These are phyloP conservation scores for Campylorhamphus procurvoides DNA, from an alignment of 2,113 vertebrate species.

Conservation along the genomic window DNA sequence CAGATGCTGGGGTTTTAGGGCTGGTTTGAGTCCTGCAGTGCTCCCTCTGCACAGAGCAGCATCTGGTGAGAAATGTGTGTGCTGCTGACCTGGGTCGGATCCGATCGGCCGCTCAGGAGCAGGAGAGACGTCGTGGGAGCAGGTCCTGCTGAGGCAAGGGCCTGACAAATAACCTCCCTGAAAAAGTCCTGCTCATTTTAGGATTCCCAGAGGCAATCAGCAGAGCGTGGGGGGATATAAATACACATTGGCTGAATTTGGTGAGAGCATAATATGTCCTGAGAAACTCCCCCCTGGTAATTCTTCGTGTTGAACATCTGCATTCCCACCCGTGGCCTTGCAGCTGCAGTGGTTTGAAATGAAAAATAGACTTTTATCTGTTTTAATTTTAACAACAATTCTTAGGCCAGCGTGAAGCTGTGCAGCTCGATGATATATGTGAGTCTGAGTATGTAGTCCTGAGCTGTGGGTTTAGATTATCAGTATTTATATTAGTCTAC, in stretches of 20 bases:
- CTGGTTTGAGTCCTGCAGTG: neutral
- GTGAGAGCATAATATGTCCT: neutral
- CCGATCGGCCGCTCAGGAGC: fast-evolving
- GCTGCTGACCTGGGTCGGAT: neutral
- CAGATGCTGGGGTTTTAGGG: slow-evolving; percentile 17
- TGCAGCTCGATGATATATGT: fast-evolving
- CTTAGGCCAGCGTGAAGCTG: neutral
- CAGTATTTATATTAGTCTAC: neutral
- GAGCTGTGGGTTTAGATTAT: neutral
- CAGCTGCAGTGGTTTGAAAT: slow-evolving; percentile 24
- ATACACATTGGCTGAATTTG: neutral
- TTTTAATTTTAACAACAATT: neutral
- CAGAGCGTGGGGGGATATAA: neutral
- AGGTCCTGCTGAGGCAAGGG: neutral
- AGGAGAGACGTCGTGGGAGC: neutral
- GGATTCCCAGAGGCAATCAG: neutral
- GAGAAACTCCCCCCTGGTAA: neutral
- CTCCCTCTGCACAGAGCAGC: neutral
- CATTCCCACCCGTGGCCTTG: neutral
- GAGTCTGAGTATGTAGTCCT: neutral
- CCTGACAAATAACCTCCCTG: neutral
- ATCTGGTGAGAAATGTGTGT: neutral
- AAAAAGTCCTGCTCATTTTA: neutral
- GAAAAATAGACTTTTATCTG: neutral
- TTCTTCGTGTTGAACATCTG: neutral